Evolutionary conservation across 2,113 vertebrate species (phyloP), one percentile per base, ranked within the genome.

Genomic region (Crotalus helleri): DNA sequence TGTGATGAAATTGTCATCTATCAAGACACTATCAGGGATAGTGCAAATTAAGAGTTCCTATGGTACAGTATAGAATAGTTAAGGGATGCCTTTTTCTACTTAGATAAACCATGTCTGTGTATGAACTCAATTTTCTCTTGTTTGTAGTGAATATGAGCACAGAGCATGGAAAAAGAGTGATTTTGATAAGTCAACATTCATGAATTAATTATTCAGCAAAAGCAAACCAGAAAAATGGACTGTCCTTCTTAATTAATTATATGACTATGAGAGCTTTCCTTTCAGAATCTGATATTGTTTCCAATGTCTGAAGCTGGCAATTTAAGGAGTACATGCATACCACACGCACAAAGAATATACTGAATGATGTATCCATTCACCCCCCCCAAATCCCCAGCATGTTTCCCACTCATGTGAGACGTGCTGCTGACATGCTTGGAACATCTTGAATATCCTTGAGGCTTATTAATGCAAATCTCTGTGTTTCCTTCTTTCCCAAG

Each of bases 371-470:
- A 92, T 93, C 95, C 92, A 94, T 95, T 58, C 54, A 44, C 88
- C 11, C 90, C 39, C 55, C 54, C 85, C 74, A 23, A 54, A 2
- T n/a, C 64, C 64, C 94, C 93, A 21, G 46, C 64, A 93, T 92
- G 96, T 94, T 93, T 61, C 58, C 59, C 1, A 86, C 88, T 93
- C 96, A 51, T 92, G 97, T 2, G 93, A 89, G 96, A 96, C 96
- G 97, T 96, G 97, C 95, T 96, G 97, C 95, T 0, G 95, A 93
- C 94, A 44, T 13, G 93, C 94, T 6, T 94, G 94, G 96, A 96
- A 96, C 96, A 95, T 96, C 92, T 87, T 88, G 94, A 21, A 46
- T 96, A 91, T 19, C 54, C 92, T 92, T 86, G 88, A 90, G 91
- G 85, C 92, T 92, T 91, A 39, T 85, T 51, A 81, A 92, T 54